Percentiles rank a stretch among this genome's conserved stretches.
Conservation (phyloP, 2,888 invertebrate species). For the Protophormia terraenovae region DNA sequence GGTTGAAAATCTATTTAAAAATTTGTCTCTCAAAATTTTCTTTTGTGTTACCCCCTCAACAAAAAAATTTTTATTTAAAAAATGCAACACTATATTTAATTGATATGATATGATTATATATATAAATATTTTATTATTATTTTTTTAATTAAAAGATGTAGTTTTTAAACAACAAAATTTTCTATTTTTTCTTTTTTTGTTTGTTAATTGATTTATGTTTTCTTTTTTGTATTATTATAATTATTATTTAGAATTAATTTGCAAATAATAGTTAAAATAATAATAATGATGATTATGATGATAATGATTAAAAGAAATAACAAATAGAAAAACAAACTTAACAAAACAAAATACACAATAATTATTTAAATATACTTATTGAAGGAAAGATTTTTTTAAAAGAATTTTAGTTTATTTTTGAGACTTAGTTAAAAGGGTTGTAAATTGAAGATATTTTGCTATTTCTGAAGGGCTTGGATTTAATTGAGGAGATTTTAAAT, state of each 20-base stretch:
- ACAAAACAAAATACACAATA: neutral
- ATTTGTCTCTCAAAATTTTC: neutral
- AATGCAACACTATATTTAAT: constrained; percentile 61
- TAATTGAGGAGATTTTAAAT: no score
- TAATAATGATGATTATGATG: no score
- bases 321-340: neutral
- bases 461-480: no score
- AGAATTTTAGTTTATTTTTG: no score
- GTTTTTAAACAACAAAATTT: constrained; percentile 51
- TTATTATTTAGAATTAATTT: constrained; percentile 34
- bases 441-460: no score
- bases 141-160: constrained; percentile 46
- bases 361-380: no score
- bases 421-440: no score
- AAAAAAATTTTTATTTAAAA: constrained; percentile 41
- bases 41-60: neutral
- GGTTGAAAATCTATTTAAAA: no score
- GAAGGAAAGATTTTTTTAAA: no score
- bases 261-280: constrained; percentile 35
- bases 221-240: neutral
- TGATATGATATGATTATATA: constrained; percentile 51
- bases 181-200: constrained; percentile 7
- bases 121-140: constrained; percentile 49
- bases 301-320: neutral
- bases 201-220: constrained; percentile 44